These are phyloP conservation scores for Schlechtendalia chinensis DNA, from an alignment of 1,140 invertebrate genomes.

Conservation along the genomic window DNA sequence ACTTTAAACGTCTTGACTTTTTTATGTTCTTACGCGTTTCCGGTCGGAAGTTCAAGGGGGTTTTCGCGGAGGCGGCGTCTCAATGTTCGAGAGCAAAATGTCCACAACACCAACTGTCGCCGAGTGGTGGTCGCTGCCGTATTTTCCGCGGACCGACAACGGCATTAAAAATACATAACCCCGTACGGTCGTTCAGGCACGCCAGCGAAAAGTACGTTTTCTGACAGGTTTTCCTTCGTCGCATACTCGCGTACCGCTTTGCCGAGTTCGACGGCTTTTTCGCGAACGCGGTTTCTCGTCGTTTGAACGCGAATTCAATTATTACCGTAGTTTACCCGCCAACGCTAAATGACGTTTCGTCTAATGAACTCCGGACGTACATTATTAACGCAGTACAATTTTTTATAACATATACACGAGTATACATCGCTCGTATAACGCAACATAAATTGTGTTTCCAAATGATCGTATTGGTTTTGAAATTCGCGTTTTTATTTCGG, in stretches of 20 bases:
- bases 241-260: background rate
- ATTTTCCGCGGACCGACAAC: slow-evolving; percentile 28
- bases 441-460: too few relatives aligned
- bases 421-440: background rate
- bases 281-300: background rate
- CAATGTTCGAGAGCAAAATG: slow-evolving; percentile 34
- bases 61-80: background rate
- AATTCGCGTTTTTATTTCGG: too few relatives aligned
- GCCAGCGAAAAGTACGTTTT: too few relatives aligned
- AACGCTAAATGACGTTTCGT: background rate
- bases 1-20: slow-evolving; percentile 45
- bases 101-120: slow-evolving; percentile 31
- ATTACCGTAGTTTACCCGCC: background rate
- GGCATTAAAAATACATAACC: slow-evolving; percentile 22
- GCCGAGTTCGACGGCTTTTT: background rate
- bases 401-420: too few relatives aligned
- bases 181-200: slow-evolving; percentile 8
- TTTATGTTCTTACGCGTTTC: slow-evolving; percentile 31
- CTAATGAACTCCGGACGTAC: background rate
- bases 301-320: background rate
- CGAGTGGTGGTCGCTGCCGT: slow-evolving; percentile 9
- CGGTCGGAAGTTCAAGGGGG: slow-evolving; percentile 26
- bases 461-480: too few relatives aligned
- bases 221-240: background rate
- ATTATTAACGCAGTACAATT: too few relatives aligned